phyloP scores from a whole-genome alignment of 2,113 vertebrate species.

The Progne subis region DNA sequence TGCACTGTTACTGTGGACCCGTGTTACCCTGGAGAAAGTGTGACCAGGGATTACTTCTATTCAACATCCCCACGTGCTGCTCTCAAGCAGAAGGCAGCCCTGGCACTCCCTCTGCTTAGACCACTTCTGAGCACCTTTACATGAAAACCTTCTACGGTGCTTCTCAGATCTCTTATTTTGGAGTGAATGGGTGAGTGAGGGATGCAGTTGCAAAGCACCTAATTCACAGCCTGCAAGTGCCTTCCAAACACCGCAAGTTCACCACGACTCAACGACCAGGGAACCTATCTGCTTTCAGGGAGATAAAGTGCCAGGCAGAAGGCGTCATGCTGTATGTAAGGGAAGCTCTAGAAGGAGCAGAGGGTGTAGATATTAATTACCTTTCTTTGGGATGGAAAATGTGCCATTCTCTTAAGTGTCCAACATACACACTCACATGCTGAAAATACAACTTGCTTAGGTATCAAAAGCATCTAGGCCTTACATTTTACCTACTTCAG shows the following conservation, averaged over 20 bases:
- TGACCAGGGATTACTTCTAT: background rate
- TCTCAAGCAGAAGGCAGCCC: background rate
- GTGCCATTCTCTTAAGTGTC: background rate
- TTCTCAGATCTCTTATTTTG: background rate
- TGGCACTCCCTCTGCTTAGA: background rate
- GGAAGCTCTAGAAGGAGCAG: background rate
- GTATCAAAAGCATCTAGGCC: background rate
- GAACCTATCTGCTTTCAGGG: background rate
- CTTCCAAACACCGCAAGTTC: background rate
- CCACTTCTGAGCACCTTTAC: background rate
- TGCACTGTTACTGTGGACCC: background rate
- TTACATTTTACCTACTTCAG: background rate
- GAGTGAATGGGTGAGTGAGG: background rate
- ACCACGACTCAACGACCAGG: background rate
- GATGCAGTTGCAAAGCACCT: background rate
- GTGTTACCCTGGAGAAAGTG: background rate
- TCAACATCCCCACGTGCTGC: background rate
- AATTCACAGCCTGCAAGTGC: background rate
- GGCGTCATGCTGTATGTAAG: background rate
- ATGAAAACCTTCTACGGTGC: rapidly evolving
- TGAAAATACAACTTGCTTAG: background rate
- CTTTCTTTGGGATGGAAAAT: background rate
- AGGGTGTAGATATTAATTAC: background rate
- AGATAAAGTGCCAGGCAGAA: background rate
- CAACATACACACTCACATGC: background rate